phyloP scores from a whole-genome alignment of 1,140 invertebrate genomes.

The Cryptotermes secundus region DNA sequence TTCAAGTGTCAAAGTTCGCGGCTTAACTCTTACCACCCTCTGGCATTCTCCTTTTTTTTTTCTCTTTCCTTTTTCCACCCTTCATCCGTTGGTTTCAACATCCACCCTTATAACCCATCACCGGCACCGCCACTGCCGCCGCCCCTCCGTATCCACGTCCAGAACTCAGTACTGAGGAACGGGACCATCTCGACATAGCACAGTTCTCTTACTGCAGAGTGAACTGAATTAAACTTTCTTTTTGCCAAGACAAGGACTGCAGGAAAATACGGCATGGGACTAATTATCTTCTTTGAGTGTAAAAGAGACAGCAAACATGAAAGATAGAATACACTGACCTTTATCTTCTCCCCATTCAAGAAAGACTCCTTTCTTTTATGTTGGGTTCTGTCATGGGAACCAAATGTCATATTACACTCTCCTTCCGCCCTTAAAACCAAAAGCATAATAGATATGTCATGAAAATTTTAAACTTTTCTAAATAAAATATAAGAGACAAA shows the following conservation, averaged over 20 bases:
- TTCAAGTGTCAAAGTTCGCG: background rate
- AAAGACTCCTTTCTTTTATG: background rate
- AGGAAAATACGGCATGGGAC: background rate
- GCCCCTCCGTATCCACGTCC: background rate
- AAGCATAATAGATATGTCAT: background rate
- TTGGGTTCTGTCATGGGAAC: background rate
- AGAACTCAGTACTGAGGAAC: no score
- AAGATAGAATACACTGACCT: background rate
- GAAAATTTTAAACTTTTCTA: background rate
- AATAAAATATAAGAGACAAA: background rate
- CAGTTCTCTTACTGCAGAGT: background rate
- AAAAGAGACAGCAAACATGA: background rate
- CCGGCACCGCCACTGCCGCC: background rate
- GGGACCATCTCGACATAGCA: background rate
- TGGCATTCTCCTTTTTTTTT: background rate
- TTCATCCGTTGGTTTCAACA: background rate
- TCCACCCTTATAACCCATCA: background rate
- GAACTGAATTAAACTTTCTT: background rate
- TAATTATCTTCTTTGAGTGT: background rate
- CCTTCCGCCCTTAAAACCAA: background rate
- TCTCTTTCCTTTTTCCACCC: background rate
- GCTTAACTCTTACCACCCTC: background rate
- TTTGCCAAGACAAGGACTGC: background rate
- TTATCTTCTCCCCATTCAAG: background rate
- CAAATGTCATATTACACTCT: background rate